A percentile compares a stretch with the other conserved stretches of the same genome.
Evolutionary conservation across 2,888 invertebrate genomes (phyloP).

Genomic region (Drepana falcataria): DNA sequence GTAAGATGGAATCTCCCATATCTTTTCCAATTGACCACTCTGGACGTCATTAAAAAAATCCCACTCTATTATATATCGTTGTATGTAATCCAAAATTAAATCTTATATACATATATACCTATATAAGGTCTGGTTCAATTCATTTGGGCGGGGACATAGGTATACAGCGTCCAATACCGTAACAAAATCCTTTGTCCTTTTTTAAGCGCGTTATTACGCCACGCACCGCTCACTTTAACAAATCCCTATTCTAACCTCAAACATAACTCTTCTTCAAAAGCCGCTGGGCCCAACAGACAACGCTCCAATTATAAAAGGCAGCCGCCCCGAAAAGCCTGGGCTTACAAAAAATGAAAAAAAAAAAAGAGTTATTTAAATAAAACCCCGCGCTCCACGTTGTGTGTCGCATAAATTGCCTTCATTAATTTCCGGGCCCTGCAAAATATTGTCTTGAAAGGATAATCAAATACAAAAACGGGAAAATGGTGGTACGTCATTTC

Average conservation of each 20-base stretch:
- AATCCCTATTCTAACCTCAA: constrained; percentile 52
- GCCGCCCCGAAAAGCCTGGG: constrained; percentile 55
- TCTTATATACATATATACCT: too few relatives aligned
- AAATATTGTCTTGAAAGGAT: constrained; percentile 80
- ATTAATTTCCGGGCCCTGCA: constrained; percentile 76
- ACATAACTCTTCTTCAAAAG: constrained; percentile 61
- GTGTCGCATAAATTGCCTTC: constrained; percentile 78
- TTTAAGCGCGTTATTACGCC: not conserved
- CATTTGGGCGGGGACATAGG: too few relatives aligned
- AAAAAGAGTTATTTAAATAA: constrained; percentile 74
- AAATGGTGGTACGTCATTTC: constrained; percentile 77
- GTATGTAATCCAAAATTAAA: too few relatives aligned
- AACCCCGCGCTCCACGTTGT: constrained; percentile 60
- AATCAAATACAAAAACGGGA: constrained; percentile 79
- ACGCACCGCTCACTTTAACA: constrained; percentile 6
- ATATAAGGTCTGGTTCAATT: too few relatives aligned
- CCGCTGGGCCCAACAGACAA: constrained; percentile 44
- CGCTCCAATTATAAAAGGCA: constrained; percentile 72
- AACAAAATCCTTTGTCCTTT: too few relatives aligned
- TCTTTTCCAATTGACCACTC: too few relatives aligned
- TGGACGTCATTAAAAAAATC: too few relatives aligned
- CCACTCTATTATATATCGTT: too few relatives aligned
- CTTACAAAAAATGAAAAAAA: constrained; percentile 45
- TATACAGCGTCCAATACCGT: not conserved
- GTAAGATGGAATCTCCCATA: too few relatives aligned